These are phyloP conservation scores for Ellobius talpinus DNA, from an alignment of 2,113 vertebrate genomes.

Conservation along the genomic window DNA sequence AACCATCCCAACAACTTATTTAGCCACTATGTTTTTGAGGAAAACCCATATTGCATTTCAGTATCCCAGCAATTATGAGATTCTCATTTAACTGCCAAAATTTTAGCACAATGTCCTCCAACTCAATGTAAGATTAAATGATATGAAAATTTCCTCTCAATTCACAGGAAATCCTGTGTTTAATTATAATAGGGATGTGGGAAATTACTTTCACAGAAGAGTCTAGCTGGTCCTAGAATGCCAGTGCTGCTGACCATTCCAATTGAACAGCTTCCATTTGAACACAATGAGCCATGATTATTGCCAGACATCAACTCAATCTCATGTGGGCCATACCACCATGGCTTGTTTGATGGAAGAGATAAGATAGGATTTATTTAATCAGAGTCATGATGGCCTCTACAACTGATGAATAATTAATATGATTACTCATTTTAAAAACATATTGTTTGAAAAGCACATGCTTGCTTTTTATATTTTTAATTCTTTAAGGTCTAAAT, in stretches of 20 bases:
- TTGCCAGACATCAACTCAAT: background rate
- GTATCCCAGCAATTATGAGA: background rate
- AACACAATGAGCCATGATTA: background rate
- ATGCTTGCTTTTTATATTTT: background rate
- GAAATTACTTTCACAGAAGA: constrained; percentile 6
- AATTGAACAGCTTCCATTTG: background rate
- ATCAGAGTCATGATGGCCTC: background rate
- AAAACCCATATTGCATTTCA: background rate
- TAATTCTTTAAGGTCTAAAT: background rate
- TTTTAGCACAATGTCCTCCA: background rate
- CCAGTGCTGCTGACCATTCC: background rate
- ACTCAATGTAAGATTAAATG: background rate
- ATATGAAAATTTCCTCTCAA: constrained; percentile 30
- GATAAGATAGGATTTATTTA: background rate
- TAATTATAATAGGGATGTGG: constrained; percentile 16
- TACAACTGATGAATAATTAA: background rate
- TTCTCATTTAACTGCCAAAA: background rate
- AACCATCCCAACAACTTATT: background rate
- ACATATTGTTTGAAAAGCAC: background rate
- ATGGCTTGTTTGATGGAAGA: background rate
- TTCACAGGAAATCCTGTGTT: background rate
- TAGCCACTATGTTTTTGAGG: background rate
- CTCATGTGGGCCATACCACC: background rate
- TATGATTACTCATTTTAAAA: constrained; percentile 20
- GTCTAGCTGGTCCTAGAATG: background rate